These are phyloP conservation scores for Coreoperca whiteheadi DNA, from an alignment of 2,113 vertebrate genomes.

Conservation along the genomic window DNA sequence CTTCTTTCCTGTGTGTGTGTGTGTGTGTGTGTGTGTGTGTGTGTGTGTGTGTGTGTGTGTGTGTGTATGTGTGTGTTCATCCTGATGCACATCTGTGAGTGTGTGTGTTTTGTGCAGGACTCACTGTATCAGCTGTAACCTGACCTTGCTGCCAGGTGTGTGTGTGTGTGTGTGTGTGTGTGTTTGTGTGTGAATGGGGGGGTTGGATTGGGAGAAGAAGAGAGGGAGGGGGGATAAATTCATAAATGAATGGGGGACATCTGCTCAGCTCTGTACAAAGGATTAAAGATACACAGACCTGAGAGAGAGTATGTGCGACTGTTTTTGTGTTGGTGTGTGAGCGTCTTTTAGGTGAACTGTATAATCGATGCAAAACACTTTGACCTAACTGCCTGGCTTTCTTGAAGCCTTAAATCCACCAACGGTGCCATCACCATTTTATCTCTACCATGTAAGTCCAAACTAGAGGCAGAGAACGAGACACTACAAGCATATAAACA, in stretches of 20 bases:
- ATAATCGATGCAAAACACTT: constrained; percentile 34
- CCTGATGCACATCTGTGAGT: constrained; percentile 17
- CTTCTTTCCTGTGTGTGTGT: constrained; percentile 3
- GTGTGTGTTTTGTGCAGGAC: constrained; percentile 50
- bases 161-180: constrained; percentile 49
- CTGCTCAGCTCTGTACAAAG: constrained; percentile 93
- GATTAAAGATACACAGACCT: constrained; percentile 85
- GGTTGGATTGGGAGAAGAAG: constrained; percentile 62
- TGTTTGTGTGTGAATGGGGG: constrained; percentile 22
- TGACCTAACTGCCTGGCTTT: constrained; percentile 13
- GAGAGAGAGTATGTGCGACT: constrained; percentile 14
- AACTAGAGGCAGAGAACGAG: not conserved
- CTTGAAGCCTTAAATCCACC: constrained; percentile 18
- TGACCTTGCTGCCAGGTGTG: constrained; percentile 93
- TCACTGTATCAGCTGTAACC: constrained; percentile 95
- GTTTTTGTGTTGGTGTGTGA: not conserved
- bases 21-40: constrained; percentile 1
- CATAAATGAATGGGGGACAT: constrained; percentile 99
- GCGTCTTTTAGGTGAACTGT: constrained; percentile 34
- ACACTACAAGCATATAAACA: not conserved
- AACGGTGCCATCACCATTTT: not conserved
- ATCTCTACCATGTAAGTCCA: constrained; percentile 8
- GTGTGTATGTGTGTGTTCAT: not conserved
- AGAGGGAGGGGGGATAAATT: constrained; percentile 87
- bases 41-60: constrained; percentile 29